Evolutionary conservation across 2,113 vertebrate genomes (phyloP).

Genomic region (Gopherus flavomarginatus): DNA sequence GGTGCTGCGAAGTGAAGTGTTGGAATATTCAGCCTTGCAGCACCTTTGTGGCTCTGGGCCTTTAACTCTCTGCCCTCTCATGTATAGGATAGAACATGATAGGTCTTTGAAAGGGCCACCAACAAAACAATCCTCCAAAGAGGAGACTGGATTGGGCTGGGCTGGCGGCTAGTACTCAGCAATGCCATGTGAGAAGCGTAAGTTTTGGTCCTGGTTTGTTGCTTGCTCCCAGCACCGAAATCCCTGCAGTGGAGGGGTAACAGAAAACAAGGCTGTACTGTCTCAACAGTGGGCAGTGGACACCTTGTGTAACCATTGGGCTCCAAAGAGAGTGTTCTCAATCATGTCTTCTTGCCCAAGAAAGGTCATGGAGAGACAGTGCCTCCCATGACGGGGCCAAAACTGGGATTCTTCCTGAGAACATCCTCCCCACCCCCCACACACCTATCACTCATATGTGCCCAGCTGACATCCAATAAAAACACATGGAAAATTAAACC

Average conservation of each 20-base stretch:
- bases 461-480: not conserved
- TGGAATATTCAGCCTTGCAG: not conserved
- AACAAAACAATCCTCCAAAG: not conserved
- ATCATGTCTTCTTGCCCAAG: not conserved
- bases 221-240: not conserved
- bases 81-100: not conserved
- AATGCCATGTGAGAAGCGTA: not conserved
- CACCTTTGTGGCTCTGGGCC: not conserved
- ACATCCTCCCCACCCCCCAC: not conserved
- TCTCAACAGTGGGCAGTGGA: not conserved
- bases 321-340: not conserved
- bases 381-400: not conserved
- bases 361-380: not conserved
- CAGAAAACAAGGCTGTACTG: not conserved
- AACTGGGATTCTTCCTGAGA: not conserved
- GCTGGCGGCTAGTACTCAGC: not conserved
- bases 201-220: rapidly evolving
- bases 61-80: not conserved
- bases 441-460: not conserved
- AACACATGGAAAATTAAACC: not conserved
- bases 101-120: not conserved
- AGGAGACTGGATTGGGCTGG: not conserved
- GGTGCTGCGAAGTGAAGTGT: not conserved
- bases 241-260: not conserved
- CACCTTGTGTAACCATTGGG: not conserved